These are phyloP conservation scores for Pundamilia nyererei DNA, from an alignment of 2,113 vertebrate genomes.

Conservation along the genomic window DNA sequence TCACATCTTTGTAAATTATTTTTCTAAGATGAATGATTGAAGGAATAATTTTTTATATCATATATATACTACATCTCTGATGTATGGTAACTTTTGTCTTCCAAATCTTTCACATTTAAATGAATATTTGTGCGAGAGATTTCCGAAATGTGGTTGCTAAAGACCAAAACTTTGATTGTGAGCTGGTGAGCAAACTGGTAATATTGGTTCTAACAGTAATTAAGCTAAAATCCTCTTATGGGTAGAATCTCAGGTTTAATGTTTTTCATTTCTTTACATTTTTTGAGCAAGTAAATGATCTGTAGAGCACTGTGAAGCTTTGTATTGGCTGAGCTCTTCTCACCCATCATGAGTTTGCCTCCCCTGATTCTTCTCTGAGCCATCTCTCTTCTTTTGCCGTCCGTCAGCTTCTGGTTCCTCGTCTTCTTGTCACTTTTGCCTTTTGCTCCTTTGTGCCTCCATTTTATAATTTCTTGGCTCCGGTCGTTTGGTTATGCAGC, in stretches of 20 bases:
- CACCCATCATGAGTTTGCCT: slow-evolving; percentile 32
- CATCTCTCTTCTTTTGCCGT: slow-evolving; percentile 12
- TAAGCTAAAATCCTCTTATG: not conserved
- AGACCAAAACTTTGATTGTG: not conserved
- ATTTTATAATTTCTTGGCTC: slow-evolving; percentile 28
- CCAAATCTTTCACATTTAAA: not conserved
- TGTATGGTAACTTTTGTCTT: fast-evolving
- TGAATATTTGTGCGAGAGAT: not conserved
- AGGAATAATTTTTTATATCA: not conserved
- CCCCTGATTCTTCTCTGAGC: not conserved
- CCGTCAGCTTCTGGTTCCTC: not conserved
- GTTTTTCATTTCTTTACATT: not conserved
- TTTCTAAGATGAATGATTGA: not conserved
- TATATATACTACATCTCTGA: not conserved
- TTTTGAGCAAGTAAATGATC: not conserved
- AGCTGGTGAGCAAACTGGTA: not conserved
- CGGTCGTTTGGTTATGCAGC: slow-evolving; percentile 40
- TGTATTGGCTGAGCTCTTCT: not conserved
- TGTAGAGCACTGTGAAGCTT: fast-evolving
- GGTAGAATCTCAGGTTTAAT: not conserved
- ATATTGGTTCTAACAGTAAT: not conserved
- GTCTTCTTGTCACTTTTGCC: not conserved
- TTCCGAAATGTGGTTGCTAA: fast-evolving
- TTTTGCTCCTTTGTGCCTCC: not conserved
- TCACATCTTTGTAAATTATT: not conserved